Conservation (phyloP, 2,113 vertebrate species). For the Siphamia tubifer region DNA sequence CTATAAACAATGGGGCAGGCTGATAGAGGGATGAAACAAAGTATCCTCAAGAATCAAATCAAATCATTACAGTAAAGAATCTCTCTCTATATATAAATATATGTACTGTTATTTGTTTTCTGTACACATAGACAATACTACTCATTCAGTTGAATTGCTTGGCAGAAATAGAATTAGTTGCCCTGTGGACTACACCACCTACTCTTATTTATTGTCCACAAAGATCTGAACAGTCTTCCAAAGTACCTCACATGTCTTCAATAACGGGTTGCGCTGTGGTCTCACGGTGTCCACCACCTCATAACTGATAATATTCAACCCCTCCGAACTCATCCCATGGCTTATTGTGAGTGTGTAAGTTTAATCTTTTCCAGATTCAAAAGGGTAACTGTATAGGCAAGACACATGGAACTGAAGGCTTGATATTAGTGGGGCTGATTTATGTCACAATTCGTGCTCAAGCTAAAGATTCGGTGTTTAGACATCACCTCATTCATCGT, state of each 20-base stretch:
- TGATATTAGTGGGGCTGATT: conserved; percentile 51
- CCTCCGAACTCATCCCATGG: conserved; percentile 37
- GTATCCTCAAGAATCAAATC: too few species aligned
- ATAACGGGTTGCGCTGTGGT: conserved; percentile 30
- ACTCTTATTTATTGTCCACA: conserved; percentile 34
- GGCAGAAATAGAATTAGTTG: not conserved
- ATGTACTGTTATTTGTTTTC: too few species aligned
- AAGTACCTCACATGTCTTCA: conserved; percentile 35
- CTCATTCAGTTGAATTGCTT: not conserved
- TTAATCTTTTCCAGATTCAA: conserved; percentile 67
- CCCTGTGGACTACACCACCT: not conserved
- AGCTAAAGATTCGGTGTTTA: conserved; percentile 46
- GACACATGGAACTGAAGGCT: conserved; percentile 23
- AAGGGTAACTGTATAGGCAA: conserved; percentile 40
- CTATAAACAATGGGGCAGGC: too few species aligned
- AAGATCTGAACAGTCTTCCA: conserved; percentile 29
- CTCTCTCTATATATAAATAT: too few species aligned
- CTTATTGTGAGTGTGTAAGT: conserved; percentile 32
- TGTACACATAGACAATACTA: too few species aligned
- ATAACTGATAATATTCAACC: conserved; percentile 13
- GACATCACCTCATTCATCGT: conserved; percentile 61
- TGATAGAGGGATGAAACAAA: too few species aligned
- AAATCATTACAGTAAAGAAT: too few species aligned
- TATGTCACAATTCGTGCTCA: conserved; percentile 37
- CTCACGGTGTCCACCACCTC: conserved; percentile 3